These are phyloP conservation scores for Argyrosomus regius DNA, from an alignment of 2,797 vertebrate genomes.

Conservation along the genomic window DNA sequence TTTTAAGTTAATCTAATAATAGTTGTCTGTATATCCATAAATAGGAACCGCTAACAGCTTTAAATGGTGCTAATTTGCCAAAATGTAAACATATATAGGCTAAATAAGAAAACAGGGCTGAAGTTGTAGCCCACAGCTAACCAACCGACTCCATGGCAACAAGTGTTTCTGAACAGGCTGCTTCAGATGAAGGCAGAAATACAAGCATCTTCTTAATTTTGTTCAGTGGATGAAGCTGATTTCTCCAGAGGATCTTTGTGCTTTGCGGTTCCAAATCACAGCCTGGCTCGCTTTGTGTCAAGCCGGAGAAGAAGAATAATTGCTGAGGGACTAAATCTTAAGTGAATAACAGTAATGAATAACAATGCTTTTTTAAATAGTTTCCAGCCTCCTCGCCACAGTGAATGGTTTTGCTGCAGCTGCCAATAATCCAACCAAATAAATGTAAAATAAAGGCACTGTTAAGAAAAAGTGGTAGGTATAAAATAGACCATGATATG, in stretches of 20 bases:
- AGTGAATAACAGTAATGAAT: slow-evolving; percentile 1
- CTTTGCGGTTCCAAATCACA: not conserved
- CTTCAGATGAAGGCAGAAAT: not conserved
- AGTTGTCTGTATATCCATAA: too few relatives aligned
- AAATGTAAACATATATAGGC: not conserved
- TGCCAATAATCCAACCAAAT: not conserved
- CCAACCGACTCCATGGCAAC: not conserved
- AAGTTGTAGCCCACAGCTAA: not conserved
- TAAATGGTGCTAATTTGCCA: not conserved
- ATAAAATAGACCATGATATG: not conserved
- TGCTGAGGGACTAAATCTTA: not conserved
- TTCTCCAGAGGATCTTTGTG: not conserved
- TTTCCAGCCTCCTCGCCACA: not conserved
- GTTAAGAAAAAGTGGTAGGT: not conserved
- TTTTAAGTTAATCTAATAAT: not conserved
- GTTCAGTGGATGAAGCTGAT: not conserved
- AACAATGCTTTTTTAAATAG: not conserved
- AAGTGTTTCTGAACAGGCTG: not conserved
- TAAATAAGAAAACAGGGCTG: not conserved
- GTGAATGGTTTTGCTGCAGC: not conserved
- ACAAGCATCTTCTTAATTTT: not conserved
- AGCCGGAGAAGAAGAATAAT: not conserved
- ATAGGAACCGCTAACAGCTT: not conserved
- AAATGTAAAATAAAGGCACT: not conserved
- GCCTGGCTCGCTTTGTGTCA: not conserved